phyloP scores from a whole-genome alignment of 2,113 vertebrate species.

The Emydocephalus ijimae region DNA sequence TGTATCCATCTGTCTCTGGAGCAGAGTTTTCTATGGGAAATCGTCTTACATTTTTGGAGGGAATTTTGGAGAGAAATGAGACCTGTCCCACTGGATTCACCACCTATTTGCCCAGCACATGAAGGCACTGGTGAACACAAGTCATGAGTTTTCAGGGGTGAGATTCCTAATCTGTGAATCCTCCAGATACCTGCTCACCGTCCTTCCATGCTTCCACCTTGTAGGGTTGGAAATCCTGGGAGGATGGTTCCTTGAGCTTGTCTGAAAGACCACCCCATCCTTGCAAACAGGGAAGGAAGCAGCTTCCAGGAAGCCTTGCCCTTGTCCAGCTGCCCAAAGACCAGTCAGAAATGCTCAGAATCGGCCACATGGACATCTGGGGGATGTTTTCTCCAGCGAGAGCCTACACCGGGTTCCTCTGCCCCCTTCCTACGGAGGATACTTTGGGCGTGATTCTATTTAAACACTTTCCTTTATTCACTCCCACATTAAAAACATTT shows the following conservation, averaged over 20 bases:
- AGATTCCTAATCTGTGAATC: background rate
- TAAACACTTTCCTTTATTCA: conserved; percentile 58
- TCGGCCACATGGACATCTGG: background rate
- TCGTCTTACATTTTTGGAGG: fast-evolving
- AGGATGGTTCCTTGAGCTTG: background rate
- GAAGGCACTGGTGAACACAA: background rate
- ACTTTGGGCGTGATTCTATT: conserved; percentile 46
- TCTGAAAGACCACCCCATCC: background rate
- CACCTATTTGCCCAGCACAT: background rate
- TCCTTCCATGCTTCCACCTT: background rate
- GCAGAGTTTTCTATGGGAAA: background rate
- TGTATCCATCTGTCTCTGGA: background rate
- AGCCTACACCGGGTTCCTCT: background rate
- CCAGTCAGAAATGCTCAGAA: background rate
- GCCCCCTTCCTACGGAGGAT: conserved; percentile 26
- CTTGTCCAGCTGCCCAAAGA: background rate
- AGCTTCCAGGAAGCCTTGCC: background rate
- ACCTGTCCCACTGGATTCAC: background rate
- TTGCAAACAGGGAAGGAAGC: background rate
- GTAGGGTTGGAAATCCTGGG: background rate
- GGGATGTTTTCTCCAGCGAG: background rate
- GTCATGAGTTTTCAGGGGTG: background rate
- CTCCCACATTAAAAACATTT: conserved; percentile 65
- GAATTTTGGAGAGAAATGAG: background rate
- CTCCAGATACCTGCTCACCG: background rate